These are phyloP conservation scores for Nomada fucata DNA, from an alignment of 2,888 invertebrate species.

Conservation along the genomic window DNA sequence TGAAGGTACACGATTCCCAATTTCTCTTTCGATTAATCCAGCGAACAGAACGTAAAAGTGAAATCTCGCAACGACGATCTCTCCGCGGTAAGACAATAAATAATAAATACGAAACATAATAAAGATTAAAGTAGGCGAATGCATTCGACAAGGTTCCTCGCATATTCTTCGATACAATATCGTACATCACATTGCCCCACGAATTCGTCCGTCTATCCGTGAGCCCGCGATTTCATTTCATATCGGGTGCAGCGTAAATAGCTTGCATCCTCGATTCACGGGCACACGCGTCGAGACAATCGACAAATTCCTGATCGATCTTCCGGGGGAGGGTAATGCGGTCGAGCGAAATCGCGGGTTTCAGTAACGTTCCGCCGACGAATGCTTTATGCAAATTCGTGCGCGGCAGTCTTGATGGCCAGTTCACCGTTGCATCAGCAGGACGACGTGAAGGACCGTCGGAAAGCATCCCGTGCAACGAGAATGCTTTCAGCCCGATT, in stretches of 20 bases:
- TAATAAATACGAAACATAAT: no score
- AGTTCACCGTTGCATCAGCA: slow-evolving; percentile 58
- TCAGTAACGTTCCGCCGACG: slow-evolving; percentile 22
- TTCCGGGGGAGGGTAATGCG: neutral
- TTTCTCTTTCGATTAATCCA: no score
- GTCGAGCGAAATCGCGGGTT: slow-evolving; percentile 17
- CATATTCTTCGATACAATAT: no score
- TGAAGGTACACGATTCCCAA: no score
- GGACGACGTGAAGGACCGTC: slow-evolving; percentile 53
- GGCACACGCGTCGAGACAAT: neutral
- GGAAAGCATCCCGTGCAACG: slow-evolving; percentile 55
- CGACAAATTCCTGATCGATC: slow-evolving; percentile 5
- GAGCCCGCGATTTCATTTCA: neutral
- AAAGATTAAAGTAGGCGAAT: no score
- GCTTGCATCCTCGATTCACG: neutral
- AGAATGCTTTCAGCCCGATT: slow-evolving; percentile 71
- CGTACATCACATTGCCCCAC: no score
- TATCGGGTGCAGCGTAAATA: no score
- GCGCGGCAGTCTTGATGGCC: slow-evolving; percentile 45
- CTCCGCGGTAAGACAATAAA: no score
- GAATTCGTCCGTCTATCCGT: no score
- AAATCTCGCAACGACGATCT: no score
- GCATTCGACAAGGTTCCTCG: no score
- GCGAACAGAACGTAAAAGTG: no score
- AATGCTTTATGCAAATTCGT: slow-evolving; percentile 53